Base-by-base conservation (phyloP, 2,888 invertebrate genomes). In the Acrobasis suavella region DNA sequence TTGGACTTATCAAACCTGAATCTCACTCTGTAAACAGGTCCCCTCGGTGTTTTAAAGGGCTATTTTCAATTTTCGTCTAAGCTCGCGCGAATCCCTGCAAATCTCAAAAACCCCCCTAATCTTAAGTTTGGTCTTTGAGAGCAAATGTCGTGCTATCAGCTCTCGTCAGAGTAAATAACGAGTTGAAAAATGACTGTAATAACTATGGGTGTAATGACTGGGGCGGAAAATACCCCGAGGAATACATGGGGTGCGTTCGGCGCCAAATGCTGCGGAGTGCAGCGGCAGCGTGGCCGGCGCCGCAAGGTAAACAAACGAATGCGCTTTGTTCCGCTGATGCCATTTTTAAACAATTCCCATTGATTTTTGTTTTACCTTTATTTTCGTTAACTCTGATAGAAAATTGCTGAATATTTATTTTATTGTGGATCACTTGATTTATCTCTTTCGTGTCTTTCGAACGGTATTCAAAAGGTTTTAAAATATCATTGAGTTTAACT, bases 171-270 rank as follows among this genome's bases (percentile, higher is more conserved):
- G 90, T 91, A 91, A 92, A 91, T 91, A 92, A 91, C 91, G 89
- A 92, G 91, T 91, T 92, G 92, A 91, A 92, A 92, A 91, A 92
- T 92, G 91, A 89, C 91, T 87, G 92, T 87, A 91, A 92, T 92
- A 91, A 91, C 92, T 91, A 91, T 90, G 78, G 84, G 86, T 83
- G 83, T 91, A 91, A 91, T 91, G 92, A 91, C 86, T 87, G 83
- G 92, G 92, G 91, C 78, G 88, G 83, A 42, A 78, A 83, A 91
- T 87, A 86, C 91, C 91, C 91, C 67, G 71, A 87, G 91, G 91
- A 87, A 89, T 90, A 89, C 87, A 84, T 82, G 87, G 87, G 87
- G 87, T 73, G 77, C 78, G 71, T 73, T 76, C 77, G 72, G 72
- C 80, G 82, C 90, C 91, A 90, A 91, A 90, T 89, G 89, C 87